Base-by-base conservation (phyloP, 2,888 invertebrate genomes). In the Epicampocera succincta region DNA sequence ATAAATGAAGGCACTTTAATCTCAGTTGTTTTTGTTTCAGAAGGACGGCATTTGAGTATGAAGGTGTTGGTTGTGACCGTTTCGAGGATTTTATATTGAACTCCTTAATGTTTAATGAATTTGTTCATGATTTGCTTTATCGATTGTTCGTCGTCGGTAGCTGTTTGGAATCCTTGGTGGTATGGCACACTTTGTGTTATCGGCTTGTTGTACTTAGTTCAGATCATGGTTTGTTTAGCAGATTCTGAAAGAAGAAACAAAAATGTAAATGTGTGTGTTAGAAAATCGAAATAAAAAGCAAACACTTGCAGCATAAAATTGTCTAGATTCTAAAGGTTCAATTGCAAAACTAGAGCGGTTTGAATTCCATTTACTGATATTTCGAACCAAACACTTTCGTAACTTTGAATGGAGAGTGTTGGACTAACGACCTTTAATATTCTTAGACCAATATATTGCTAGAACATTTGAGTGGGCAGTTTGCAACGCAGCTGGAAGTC, bases 1-100 rank as follows among this genome's bases (percentile, higher is more conserved):
- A 40, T 65, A 40, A 50, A 82, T 80, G 85, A 86, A 86, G 87
- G 87, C 87, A 87, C 87, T 85, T 85, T 85, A 87, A 87, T 87
- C 87, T 87, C 87, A 87, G 85, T 83, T 81, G 85, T 84, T 86
- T 68, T 68, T 44, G 61, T 68, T 81, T 60, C 46, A 61, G 48
- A 72, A 63, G 85, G 86, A 86, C 85, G 87, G 87, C 85, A 83
- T 86, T 85, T 84, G 86, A 84, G 83, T 75, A 83, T 84, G 40
- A 48, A 48, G 40, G 46, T 73, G 46, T 83, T 77, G 71, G 69
- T 78, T 78, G 69, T 78, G 82, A 82, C 82, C 50, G 71, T 74
- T 65, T 42, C 38, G 15, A 60, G 15, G 11, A 66, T 25, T 85
- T 72, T 74, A 48, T 69, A 25, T n/a, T 44, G 15, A 71, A 40